Evolutionary conservation across 2,113 vertebrate species (phyloP), one percentile per base, ranked within the genome.

Genomic region (Phoenicopterus ruber): DNA sequence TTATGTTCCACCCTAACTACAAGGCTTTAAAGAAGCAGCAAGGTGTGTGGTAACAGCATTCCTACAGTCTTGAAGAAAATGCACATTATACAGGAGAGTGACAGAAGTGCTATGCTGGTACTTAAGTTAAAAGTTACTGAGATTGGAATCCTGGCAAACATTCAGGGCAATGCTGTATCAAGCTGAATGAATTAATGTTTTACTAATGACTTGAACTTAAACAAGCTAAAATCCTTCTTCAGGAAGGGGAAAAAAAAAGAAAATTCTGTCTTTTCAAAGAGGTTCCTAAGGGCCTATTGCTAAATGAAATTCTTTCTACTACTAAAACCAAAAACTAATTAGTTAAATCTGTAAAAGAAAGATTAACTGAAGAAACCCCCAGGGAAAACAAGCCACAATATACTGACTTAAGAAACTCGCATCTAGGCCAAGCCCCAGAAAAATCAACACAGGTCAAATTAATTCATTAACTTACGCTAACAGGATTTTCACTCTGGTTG

Each of bases 111-210:
- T 89, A 31, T 0, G 6, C 50, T 62, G 38, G 73, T 94, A 95
- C 94, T 96, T 95, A 34, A 91, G 20, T 63, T 84, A 88, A 87
- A 96, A 95, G 89, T 90, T 91, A 90, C 58, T 88, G 91, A 94
- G 93, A 91, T 11, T 91, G 87, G 84, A 93, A 95, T 94, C 66
- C 95, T 96, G 95, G 94, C 94, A 97, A 96, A 97, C 89, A 95
- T 93, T 95, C 93, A 94, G 91, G 78, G 95, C 82, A 90, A 50
- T 24, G 42, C 79, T 71, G 62, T 93, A 95, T 93, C 93, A 94
- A 88, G 89, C 34, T 50, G 55, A 82, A 82, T 86, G 84, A 95
- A 94, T 96, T 97, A 97, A 97, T 97, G 67, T 96, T 97, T 97
- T 93, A 96, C 97, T 95, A 97, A 96, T 67, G 71, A 94, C 59